A percentile compares a stretch with the other conserved stretches of the same genome.
Conservation (phyloP, 1,140 invertebrate genomes). For the Tyrophagus putrescentiae region DNA sequence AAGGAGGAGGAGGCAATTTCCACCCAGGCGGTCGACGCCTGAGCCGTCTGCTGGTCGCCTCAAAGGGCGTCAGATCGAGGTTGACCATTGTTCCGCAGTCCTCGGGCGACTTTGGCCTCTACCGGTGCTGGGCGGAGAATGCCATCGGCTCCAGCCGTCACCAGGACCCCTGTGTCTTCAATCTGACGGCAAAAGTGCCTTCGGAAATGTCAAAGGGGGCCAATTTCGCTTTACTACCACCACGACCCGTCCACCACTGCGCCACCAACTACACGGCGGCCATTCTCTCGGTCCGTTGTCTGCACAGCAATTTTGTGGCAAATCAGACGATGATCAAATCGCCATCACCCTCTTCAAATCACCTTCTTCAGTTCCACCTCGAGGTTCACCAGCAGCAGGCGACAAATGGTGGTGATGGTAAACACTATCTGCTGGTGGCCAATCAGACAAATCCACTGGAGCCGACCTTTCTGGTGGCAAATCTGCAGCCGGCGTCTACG, state of each 20-base stretch:
- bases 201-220: too few relatives aligned
- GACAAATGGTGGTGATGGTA: too few relatives aligned
- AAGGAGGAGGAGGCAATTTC: too few relatives aligned
- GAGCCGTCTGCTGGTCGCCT: background rate
- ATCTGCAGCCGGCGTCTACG: background rate
- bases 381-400: background rate
- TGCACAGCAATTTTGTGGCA: background rate
- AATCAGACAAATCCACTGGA: slow-evolving; percentile 16
- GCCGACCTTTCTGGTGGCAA: slow-evolving; percentile 6
- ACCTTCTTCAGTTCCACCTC: background rate
- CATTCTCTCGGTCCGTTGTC: too few relatives aligned
- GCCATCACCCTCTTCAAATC: background rate
- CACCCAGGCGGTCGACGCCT: background rate
- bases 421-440: background rate
- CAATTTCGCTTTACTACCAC: too few relatives aligned
- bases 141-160: background rate
- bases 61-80: slow-evolving; percentile 1
- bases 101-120: background rate
- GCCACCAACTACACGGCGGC: background rate
- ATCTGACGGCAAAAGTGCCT: slow-evolving; percentile 12
- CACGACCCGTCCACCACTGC: background rate
- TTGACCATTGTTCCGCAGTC: slow-evolving; percentile 17
- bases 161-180: slow-evolving; percentile 12
- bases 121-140: slow-evolving; percentile 20
- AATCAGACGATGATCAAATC: background rate